Conservation (phyloP, 1,140 invertebrate genomes). For the Lepidurus couesii region DNA sequence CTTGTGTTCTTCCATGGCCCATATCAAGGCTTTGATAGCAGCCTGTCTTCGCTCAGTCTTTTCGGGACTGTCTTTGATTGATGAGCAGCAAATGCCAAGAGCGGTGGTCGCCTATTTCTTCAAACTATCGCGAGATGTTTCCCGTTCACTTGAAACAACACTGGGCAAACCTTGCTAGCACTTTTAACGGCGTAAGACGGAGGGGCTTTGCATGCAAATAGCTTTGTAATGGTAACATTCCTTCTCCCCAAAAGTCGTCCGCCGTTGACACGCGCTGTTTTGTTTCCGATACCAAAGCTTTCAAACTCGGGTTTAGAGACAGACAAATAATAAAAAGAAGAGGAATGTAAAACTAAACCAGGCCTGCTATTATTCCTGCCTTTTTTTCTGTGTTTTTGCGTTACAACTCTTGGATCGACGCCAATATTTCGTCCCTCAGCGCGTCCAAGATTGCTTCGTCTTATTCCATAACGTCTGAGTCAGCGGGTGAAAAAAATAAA, state of each 20-base stretch:
- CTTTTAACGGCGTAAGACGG: background rate
- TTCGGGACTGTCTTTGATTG: background rate
- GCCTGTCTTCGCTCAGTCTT: background rate
- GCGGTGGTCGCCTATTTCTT: background rate
- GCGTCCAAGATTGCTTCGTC: background rate
- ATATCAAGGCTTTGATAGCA: background rate
- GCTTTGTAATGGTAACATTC: constrained; percentile 8
- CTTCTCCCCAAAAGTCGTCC: background rate
- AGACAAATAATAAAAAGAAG: background rate
- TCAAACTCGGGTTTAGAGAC: constrained; percentile 6
- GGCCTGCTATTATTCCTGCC: background rate
- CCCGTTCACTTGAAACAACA: constrained; percentile 15
- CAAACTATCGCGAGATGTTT: background rate
- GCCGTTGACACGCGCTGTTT: constrained; percentile 17
- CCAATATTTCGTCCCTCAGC: background rate
- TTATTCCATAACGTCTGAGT: background rate
- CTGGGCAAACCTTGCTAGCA: background rate
- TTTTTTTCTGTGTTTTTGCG: background rate
- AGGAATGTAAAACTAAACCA: background rate
- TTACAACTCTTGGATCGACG: background rate
- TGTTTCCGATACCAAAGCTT: background rate
- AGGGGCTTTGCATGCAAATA: constrained; percentile 19
- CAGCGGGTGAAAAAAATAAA: background rate
- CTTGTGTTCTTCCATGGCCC: background rate
- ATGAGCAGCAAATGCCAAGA: constrained; percentile 13